phyloP scores from a whole-genome alignment of 92 coral and sea anemone species.

The Pocillopora grandis region DNA sequence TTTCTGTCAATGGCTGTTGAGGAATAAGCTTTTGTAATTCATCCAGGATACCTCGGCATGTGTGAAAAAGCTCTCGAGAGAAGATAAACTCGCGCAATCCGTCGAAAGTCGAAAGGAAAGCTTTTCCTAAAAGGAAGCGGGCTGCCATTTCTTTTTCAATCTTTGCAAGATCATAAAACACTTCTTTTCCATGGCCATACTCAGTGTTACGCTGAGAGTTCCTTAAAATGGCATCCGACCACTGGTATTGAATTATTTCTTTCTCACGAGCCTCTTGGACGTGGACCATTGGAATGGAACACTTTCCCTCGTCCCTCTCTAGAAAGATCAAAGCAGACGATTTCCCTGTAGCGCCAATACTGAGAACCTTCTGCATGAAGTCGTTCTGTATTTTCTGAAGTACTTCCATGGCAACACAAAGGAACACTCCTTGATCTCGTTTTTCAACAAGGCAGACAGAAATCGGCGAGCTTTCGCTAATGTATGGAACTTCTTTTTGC shows the following conservation, averaged over 20 bases:
- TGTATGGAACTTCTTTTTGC: conserved; percentile 55
- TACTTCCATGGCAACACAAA: conserved; percentile 62
- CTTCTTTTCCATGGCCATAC: conserved; percentile 84
- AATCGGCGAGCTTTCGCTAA: conserved; percentile 70
- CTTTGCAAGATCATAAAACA: conserved; percentile 75
- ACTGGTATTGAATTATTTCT: conserved; percentile 83
- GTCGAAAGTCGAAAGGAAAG: conserved; percentile 61
- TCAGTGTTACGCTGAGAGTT: conserved; percentile 81
- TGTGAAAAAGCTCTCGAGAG: conserved; percentile 90
- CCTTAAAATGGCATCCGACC: conserved; percentile 79
- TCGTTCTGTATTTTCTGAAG: conserved; percentile 80
- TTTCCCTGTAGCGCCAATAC: conserved; percentile 69
- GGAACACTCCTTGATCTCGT: conserved; percentile 65
- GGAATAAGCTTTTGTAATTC: conserved; percentile 73
- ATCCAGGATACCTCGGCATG: conserved; percentile 77
- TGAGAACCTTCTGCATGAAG: conserved; percentile 69
- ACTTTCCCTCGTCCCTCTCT: conserved; percentile 46
- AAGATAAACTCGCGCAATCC: conserved; percentile 82
- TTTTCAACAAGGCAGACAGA: conserved; percentile 83
- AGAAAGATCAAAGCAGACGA: conserved; percentile 77
- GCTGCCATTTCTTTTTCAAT: conserved; percentile 87
- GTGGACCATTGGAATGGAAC: conserved; percentile 62
- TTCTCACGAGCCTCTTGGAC: conserved; percentile 86
- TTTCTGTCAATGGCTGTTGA: conserved; percentile 70
- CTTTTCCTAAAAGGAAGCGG: conserved; percentile 72